A percentile compares a stretch with the other conserved stretches of the same genome.
Conservation (phyloP, 2,113 vertebrate genomes). For the Vulpes vulpes region DNA sequence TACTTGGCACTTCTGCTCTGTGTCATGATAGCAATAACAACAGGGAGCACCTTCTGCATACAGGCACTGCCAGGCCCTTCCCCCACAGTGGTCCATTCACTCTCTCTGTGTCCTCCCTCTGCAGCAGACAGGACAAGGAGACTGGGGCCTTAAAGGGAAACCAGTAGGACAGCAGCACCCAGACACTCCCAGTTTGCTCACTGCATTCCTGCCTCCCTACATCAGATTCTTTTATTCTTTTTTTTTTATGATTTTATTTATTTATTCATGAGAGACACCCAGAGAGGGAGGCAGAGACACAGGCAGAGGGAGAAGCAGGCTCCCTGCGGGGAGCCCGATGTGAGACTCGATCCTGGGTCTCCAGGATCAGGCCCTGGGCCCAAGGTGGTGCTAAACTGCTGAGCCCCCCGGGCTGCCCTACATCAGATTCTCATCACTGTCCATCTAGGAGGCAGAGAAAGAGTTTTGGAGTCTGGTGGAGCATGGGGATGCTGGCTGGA, state of each 20-base stretch:
- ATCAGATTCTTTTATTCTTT: too few species aligned
- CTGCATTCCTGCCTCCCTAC: too few species aligned
- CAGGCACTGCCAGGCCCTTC: not conserved
- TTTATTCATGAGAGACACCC: too few species aligned
- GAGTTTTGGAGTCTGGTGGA: not conserved
- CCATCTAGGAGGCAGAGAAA: not conserved
- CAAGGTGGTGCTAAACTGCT: too few species aligned
- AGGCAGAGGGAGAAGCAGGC: too few species aligned
- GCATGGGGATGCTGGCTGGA: not conserved
- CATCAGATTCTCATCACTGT: accelerated
- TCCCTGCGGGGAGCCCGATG: too few species aligned
- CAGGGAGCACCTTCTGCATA: not conserved
- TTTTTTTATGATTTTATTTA: too few species aligned
- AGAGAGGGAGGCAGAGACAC: too few species aligned
- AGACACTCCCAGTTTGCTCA: not conserved
- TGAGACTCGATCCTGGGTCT: too few species aligned
- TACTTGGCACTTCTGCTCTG: not conserved
- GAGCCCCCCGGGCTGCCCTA: too few species aligned
- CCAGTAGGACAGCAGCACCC: not conserved
- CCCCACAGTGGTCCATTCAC: accelerated
- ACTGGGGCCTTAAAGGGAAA: not conserved
- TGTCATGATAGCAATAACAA: accelerated
- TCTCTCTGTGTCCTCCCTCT: not conserved
- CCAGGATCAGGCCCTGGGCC: too few species aligned
- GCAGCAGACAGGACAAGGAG: not conserved